Evolutionary conservation across 2,888 invertebrate genomes (phyloP), one percentile per base, ranked within the genome.

Genomic region (Nymphalis c-album): DNA sequence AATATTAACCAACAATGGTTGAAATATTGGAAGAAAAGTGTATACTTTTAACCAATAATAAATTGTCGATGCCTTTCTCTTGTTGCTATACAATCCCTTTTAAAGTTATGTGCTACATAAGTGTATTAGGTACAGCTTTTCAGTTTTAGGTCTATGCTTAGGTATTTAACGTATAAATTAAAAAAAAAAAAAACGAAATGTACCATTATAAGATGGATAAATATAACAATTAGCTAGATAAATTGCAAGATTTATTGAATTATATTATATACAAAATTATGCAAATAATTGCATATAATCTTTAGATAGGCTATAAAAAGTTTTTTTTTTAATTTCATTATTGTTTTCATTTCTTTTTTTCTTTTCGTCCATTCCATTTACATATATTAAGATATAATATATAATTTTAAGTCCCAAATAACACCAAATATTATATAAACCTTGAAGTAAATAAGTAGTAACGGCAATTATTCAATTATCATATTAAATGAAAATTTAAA

Each of bases 291-390:
- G 78, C 80, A 80, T 83, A 80, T 81, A 83, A 84, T 80, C 78
- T 83, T 82, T 89, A 89, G 88, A 87, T 88, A 89, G 88, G 87
- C 81, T 88, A 88, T 88, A 76, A 81, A 84, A 81, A 81, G 76
- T 74, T 76, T 76, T 74, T 73, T 75, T 17, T 31, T 17, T 55
- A 17, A 31, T 17, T 55, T 13, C 0, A 6, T 17, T 31, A 6
- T 53, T 31, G 5, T 53, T 75, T 71, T 68, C 62, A 75, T 67
- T 64, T 55, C 69, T 73, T 65, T 69, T n/a, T 72, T 70, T 71
- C 73, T 66, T 63, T 78, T 68, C 63, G 71, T 82, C 76, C 78
- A 82, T 84, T 82, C 80, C 82, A 83, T 81, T 76, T 71, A 31
- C 26, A 31, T 31, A 75, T 72, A 70, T 77, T 78, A 80, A 80